Evolutionary conservation across 2,888 invertebrate genomes (phyloP), one percentile per base, ranked within the genome.

Genomic region (Caradrina clavipalpis): DNA sequence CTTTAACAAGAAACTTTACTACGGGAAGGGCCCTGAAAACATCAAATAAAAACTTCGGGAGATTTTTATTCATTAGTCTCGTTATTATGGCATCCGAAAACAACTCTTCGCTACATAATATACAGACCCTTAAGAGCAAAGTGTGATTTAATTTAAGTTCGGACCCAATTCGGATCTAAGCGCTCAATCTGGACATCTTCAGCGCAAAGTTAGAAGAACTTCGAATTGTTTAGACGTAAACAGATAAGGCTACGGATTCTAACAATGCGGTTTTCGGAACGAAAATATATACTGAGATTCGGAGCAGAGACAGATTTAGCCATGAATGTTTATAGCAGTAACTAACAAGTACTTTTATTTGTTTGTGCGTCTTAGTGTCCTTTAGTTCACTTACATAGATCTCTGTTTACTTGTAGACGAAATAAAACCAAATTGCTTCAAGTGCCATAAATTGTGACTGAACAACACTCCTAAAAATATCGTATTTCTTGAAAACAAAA

Each of bases 1-100:
- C 73, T 82, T 86, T 80, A 67, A 69, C 61, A 76, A 70, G 64
- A 77, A 84, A 84, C 73, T 86, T 86, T 84, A 63, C 82, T 76
- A 82, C 60, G 60, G 45, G 71, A 74, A 39, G 39, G 13, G 39
- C 11, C 68, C 64, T 82, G 77, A 81, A 87, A 86, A 84, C 80
- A 87, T 87, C 76, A 67, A 77, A 87, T 85, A 82, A 85, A 86
- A 87, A 87, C 82, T 78, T 87, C 70, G 54, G 39, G 71, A 83
- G 74, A 80, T 86, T 87, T 86, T 86, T 87, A 86, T 88, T 89
- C 81, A 86, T 86, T 85, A 86, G 56, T 78, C 80, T 84, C 78
- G 74, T 84, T 88, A 83, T 83, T 82, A 73, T 78, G 79, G 71
- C 68, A 65, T 71, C 73, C 57, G 42, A 42, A 57, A 83, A 82